Percentiles rank a stretch among this genome's conserved stretches.
phyloP scores from a whole-genome alignment of 2,888 invertebrate genomes.

The Uropetala carovei region DNA sequence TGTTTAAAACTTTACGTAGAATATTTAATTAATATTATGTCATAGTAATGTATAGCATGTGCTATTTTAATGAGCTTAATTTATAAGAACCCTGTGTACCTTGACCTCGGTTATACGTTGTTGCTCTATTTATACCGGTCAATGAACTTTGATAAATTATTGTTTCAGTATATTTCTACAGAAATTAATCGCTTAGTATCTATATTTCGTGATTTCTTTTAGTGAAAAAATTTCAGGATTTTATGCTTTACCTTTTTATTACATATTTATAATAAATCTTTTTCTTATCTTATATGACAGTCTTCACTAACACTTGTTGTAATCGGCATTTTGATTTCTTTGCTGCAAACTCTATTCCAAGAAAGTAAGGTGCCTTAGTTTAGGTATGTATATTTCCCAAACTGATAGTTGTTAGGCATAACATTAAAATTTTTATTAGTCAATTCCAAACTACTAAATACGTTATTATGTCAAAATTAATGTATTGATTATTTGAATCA shows the following conservation, averaged over 20 bases:
- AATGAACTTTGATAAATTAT: neutral
- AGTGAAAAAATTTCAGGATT: neutral
- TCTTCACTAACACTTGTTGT: neutral
- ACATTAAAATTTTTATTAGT: too few relatives aligned
- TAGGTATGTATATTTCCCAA: too few relatives aligned
- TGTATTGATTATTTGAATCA: too few relatives aligned
- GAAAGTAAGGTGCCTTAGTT: too few relatives aligned
- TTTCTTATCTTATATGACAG: neutral
- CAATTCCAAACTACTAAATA: too few relatives aligned
- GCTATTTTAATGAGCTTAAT: neutral
- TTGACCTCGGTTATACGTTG: neutral
- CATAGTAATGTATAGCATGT: neutral
- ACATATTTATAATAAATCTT: neutral
- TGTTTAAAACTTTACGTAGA: neutral
- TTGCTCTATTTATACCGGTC: slow-evolving; percentile 14
- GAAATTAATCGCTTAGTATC: too few relatives aligned
- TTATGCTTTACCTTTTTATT: neutral
- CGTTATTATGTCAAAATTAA: too few relatives aligned
- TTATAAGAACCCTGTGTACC: neutral
- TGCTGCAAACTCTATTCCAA: too few relatives aligned
- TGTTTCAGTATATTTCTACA: neutral
- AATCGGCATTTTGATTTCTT: slow-evolving; percentile 7
- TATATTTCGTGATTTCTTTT: too few relatives aligned
- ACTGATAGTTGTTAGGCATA: too few relatives aligned
- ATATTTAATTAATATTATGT: neutral